These are phyloP conservation scores for Serranus cabrilla DNA, from an alignment of 2,797 vertebrate genomes.

Conservation along the genomic window DNA sequence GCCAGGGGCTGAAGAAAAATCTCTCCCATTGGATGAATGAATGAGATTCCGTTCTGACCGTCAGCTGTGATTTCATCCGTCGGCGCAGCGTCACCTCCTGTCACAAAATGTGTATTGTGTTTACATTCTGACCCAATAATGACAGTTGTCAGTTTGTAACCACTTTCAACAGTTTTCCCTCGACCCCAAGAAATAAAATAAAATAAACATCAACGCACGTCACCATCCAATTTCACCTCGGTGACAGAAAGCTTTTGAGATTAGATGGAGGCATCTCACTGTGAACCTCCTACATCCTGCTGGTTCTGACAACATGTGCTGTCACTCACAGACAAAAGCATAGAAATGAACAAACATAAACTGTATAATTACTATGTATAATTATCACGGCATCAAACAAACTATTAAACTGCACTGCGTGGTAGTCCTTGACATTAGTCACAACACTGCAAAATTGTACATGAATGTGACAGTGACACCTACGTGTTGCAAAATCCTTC, in stretches of 20 bases:
- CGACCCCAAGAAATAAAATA: background rate
- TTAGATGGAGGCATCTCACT: background rate
- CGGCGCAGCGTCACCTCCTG: constrained; percentile 89
- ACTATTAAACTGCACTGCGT: background rate
- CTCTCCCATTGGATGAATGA: constrained; percentile 91
- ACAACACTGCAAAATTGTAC: background rate
- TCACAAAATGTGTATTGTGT: constrained; percentile 3
- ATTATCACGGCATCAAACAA: constrained; percentile 3
- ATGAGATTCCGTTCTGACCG: constrained; percentile 92
- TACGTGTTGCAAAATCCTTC: background rate
- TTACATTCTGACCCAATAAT: background rate
- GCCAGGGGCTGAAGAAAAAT: constrained; percentile 93
- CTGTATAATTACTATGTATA: background rate
- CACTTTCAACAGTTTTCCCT: background rate
- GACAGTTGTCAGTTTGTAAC: background rate
- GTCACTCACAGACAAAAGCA: background rate
- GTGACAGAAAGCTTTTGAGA: background rate
- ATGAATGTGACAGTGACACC: background rate
- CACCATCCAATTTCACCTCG: background rate
- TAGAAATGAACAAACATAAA: background rate
- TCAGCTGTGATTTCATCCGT: constrained; percentile 89
- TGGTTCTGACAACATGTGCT: background rate
- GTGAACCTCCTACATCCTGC: background rate
- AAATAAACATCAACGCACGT: background rate
- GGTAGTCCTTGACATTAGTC: background rate